Base-by-base conservation (phyloP, 2,888 invertebrate species). In the Elegia similella region DNA sequence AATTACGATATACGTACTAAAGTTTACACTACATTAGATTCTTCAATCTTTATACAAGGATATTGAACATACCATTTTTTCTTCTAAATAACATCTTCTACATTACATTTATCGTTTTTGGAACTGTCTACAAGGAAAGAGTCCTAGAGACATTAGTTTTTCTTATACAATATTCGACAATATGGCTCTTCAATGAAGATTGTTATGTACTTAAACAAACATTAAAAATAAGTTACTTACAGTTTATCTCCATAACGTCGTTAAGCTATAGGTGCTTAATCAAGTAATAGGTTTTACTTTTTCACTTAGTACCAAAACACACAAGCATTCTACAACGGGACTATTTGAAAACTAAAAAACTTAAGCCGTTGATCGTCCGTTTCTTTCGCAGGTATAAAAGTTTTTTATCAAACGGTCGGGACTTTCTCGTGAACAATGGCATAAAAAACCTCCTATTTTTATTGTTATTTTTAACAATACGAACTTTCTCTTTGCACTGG, bases 391-490 rank as follows among this genome's bases (percentile, higher is more conserved):
- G 79, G 78, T 81, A 87, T 75, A 76, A 72, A 72, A 66, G 61
- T 70, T 80, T 85, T 85, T 82, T 80, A 77, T 65, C 75, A 70
- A 78, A 83, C 83, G 82, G 82, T 78, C 69, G 78, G 75, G 72
- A 84, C 89, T 89, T 87, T 89, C 90, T 84, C 86, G 70, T 65
- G 68, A 75, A 82, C 82, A 84, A 84, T 83, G 79, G 77, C 73
- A 77, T 76, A 81, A 84, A 84, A 84, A 84, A 58, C n/a, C 53
- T 57, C 68, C 66, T 68, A 71, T 72, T 68, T 70, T 73, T 76
- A 77, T 84, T 85, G 84, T 77, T 80, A 68, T 64, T 66, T 59
- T 53, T 62, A 62, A 81, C 81, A 79, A 76, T 78, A 76, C 78
- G 58, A 80, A 86, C 87, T 90, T 85, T 89, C 89, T 84, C 84